Conservation (phyloP, 2,888 invertebrate genomes). For the Drosophila maculinotata region DNA sequence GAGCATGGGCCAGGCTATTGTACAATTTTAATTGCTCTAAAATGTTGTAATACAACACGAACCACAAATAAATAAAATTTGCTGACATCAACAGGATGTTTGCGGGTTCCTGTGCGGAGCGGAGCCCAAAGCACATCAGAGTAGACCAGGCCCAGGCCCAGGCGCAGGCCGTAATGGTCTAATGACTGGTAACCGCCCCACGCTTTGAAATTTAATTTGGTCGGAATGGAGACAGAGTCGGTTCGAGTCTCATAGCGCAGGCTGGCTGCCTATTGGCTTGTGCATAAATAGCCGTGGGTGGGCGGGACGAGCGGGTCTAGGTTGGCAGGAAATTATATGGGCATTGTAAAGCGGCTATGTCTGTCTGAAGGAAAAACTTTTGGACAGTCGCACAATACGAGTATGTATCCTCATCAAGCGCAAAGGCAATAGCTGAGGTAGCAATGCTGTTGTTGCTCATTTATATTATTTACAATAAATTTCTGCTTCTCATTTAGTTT, state of each 20-base stretch:
- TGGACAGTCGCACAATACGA: constrained; percentile 37
- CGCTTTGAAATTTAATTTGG: constrained; percentile 65
- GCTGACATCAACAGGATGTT: constrained; percentile 79
- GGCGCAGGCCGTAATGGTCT: constrained; percentile 43
- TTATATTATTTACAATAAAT: constrained; percentile 61
- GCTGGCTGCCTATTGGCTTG: constrained; percentile 37
- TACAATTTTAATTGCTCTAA: constrained; percentile 77
- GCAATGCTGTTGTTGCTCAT: constrained; percentile 31
- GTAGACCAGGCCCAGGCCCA: constrained; percentile 8
- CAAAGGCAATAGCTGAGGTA: constrained; percentile 23
- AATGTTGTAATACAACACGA: constrained; percentile 77
- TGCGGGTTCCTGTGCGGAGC: constrained; percentile 65
- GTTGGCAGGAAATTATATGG: constrained; percentile 54
- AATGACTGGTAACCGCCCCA: constrained; percentile 52
- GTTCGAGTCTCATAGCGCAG: constrained; percentile 1
- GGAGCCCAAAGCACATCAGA: constrained; percentile 6
- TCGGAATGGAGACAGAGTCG: constrained; percentile 20
- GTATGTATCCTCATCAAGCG: constrained; percentile 40
- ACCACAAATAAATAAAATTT: constrained; percentile 79
- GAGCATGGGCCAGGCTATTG: constrained; percentile 59
- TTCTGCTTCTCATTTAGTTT: constrained; percentile 66
- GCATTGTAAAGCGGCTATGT: constrained; percentile 33
- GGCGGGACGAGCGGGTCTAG: constrained; percentile 1
- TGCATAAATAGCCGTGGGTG: constrained; percentile 36
- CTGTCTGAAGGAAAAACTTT: constrained; percentile 38